Conservation (phyloP, 2,797 vertebrate genomes). For the Onychomys torridus region DNA sequence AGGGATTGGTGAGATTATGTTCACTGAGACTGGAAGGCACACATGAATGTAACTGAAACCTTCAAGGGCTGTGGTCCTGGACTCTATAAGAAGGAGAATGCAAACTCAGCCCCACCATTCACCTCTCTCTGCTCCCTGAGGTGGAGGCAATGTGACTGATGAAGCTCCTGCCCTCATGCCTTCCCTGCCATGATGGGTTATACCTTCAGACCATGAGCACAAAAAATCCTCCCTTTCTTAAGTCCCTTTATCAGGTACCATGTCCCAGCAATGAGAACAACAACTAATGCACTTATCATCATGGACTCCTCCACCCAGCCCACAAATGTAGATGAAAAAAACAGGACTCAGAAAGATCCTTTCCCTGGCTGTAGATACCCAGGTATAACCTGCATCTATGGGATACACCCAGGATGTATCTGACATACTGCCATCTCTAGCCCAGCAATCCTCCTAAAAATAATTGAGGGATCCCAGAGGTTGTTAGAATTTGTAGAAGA, state of each 20-base stretch:
- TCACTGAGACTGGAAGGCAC: neutral
- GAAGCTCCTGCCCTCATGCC: too few relatives aligned
- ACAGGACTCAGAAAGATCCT: neutral
- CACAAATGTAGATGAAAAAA: slow-evolving; percentile 19
- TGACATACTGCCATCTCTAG: neutral
- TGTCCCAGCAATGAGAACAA: neutral
- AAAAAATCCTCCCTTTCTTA: neutral
- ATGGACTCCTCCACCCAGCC: neutral
- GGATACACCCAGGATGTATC: neutral
- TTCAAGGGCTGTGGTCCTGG: neutral
- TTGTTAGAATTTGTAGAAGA: neutral
- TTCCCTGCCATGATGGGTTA: neutral
- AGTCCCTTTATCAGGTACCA: neutral
- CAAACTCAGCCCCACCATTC: neutral
- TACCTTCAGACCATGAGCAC: neutral
- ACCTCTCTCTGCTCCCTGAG: neutral
- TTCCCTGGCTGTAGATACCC: neutral
- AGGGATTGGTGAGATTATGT: neutral
- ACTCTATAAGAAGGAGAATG: neutral
- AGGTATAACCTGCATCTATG: neutral
- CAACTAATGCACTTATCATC: neutral
- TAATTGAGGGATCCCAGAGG: neutral
- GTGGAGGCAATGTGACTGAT: neutral
- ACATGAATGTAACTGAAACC: too few relatives aligned
- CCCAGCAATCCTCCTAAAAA: neutral